Evolutionary conservation across 1,140 invertebrate species (phyloP), one percentile per base, ranked within the genome.

Genomic region (Lordiphosa mommai): DNA sequence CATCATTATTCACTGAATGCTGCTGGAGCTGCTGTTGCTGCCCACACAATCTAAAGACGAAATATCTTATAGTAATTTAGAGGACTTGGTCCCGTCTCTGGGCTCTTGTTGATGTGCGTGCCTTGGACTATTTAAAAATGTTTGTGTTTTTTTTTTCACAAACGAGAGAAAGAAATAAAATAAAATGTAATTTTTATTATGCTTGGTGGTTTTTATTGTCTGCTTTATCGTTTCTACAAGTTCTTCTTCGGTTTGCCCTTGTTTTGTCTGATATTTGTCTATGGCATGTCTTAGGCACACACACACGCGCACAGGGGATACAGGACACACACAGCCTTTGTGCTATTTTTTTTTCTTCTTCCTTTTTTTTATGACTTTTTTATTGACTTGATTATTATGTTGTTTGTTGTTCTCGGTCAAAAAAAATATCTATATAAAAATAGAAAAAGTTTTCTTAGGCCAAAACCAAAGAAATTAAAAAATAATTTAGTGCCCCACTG

Each of bases 151-250:
- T 34, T 14, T 53, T 34, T 48, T 40, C 13, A 52, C 27, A n/a
- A 37, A 36, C 29, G 41, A 38, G 17, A 58, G 34, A 17, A 80
- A 55, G 61, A 84, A 84, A 84, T 84, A 84, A 85, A 84, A 84
- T 84, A 84, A 84, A 84, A 84, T 84, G 77, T 84, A 84, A 84
- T 84, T 84, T 82, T 84, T 84, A 84, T 84, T 84, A 85, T 82
- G 68, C 77, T 84, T 61, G 49, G 77, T 84, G 77, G 77, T 84
- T 84, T 84, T 84, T 84, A 84, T 84, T 84, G 77, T 76, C 77
- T 69, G 64, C 72, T 84, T 84, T 84, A 84, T 84, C 77, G 77
- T 79, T 77, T 53, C 65, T 69, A 82, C 76, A 82, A 82, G 77
- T 74, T 77, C 64, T 38, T 48, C 40, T 38, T 48, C 40, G 65